Conservation (phyloP, 2,797 vertebrate genomes). For the Menidia menidia region DNA sequence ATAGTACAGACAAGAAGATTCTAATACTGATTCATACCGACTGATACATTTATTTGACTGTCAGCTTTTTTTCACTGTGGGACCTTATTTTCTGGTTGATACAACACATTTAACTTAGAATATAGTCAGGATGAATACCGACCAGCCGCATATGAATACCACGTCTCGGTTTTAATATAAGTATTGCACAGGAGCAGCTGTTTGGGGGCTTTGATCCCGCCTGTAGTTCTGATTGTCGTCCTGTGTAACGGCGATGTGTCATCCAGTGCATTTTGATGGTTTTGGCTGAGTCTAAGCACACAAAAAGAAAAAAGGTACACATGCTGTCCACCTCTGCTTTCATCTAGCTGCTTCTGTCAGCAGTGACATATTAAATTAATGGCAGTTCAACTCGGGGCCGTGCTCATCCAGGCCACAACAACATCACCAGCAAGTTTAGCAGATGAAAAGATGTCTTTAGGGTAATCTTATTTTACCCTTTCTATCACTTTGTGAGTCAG, state of each 20-base stretch:
- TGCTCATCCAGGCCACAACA: not conserved
- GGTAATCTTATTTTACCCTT: not conserved
- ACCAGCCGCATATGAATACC: not conserved
- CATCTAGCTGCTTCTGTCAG: not conserved
- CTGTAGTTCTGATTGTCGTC: not conserved
- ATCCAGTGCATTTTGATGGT: slow-evolving; percentile 3
- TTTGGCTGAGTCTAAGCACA: not conserved
- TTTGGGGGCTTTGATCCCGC: not conserved
- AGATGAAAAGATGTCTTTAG: not conserved
- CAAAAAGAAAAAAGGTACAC: not conserved
- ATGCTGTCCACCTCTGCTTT: not conserved
- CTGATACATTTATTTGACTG: no score
- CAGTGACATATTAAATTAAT: not conserved
- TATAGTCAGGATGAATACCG: no score
- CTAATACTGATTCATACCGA: no score
- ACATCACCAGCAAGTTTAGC: not conserved
- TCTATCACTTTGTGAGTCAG: not conserved
- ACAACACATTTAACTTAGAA: not conserved
- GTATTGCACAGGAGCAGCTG: not conserved
- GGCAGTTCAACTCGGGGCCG: not conserved
- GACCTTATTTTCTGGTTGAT: not conserved
- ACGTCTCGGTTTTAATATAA: not conserved
- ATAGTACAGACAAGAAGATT: no score
- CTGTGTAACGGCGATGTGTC: not conserved
- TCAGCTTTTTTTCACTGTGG: not conserved